Evolutionary conservation across 2,888 invertebrate genomes (phyloP), one percentile per base, ranked within the genome.

Genomic region (Pristionchus mayeri): DNA sequence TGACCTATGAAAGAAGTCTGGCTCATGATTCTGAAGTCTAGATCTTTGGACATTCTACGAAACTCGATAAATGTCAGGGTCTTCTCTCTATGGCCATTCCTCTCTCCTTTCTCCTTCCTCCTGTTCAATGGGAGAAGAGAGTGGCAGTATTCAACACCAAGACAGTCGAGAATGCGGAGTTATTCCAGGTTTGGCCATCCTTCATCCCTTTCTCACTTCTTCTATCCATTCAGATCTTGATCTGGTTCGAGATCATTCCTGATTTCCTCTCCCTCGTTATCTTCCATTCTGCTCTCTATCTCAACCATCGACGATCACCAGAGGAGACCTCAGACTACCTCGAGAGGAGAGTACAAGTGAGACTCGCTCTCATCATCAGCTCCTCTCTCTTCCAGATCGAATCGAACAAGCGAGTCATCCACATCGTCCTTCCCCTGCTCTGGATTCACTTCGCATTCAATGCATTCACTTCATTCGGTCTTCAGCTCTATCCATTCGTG

Each of bases 351-450:
- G 50, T 78, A 11, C 78, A 30, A 30, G 78, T 78, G 16, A 34
- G 24, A 11, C 3, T 27, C 7, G 13, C 27, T n/a, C 13, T 50
- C 44, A 27, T 52, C 34, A 3, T n/a, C 18, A 6, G 6, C 27
- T 24, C 24, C 21, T 7, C 24, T 27, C n/a, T n/a, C n/a, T 52
- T 52, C 18, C 75, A 76, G 75, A 76, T 76, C 11, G 75, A 76
- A 76, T 76, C 75, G 48, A 76, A 76, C 48, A 76, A 76, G 24
- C 75, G 75, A 24, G 75, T 76, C 27, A 76, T 76, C 27, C 75
- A 48, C 75, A 76, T 76, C 2, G 16, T 76, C 24, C 75, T 76
- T 76, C 75, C 75, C 24, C 16, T 76, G 24, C 48, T 76, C 21
- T 78, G 78, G 78, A 50, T 50, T 21, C 50, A 78, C n/a, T 78